These are phyloP conservation scores for Trichonephila clavata DNA, from an alignment of 1,140 invertebrate species.

Conservation along the genomic window DNA sequence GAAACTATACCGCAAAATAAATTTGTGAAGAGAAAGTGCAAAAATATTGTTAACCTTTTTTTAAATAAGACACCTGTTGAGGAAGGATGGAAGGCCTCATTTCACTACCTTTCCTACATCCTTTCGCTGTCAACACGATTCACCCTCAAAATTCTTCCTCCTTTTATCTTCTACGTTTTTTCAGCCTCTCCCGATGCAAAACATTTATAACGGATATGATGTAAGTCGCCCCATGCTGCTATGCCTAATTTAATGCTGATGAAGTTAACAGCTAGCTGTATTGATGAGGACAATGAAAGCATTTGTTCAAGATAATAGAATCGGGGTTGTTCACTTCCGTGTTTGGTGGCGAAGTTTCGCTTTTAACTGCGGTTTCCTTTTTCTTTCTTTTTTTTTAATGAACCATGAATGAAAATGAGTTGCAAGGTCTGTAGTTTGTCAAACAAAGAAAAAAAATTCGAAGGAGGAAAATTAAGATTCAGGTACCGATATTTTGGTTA, in stretches of 20 bases:
- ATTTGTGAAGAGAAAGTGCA: not conserved
- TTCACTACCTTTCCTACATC: not conserved
- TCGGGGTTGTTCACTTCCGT: conserved; percentile 13
- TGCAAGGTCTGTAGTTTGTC: not conserved
- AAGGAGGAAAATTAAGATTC: not conserved
- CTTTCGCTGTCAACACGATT: not conserved
- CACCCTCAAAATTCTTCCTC: not conserved
- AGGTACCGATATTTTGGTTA: not conserved
- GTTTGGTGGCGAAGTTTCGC: conserved; percentile 5
- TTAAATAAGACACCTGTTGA: not conserved
- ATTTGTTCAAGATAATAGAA: conserved; percentile 20
- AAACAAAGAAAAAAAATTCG: not conserved
- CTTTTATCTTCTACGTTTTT: not conserved
- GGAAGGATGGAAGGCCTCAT: not conserved
- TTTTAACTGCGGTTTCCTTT: not conserved
- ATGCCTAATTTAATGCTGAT: conserved; percentile 43
- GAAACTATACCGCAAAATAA: not conserved
- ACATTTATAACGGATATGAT: not conserved
- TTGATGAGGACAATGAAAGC: not conserved
- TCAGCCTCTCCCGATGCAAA: not conserved
- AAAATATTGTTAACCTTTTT: not conserved
- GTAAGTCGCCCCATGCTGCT: not conserved
- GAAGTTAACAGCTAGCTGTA: not conserved
- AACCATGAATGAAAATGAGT: not conserved
- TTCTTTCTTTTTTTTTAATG: not conserved